phyloP scores from a whole-genome alignment of 1,140 invertebrate species.

The Caenorhabditis briggsae region DNA sequence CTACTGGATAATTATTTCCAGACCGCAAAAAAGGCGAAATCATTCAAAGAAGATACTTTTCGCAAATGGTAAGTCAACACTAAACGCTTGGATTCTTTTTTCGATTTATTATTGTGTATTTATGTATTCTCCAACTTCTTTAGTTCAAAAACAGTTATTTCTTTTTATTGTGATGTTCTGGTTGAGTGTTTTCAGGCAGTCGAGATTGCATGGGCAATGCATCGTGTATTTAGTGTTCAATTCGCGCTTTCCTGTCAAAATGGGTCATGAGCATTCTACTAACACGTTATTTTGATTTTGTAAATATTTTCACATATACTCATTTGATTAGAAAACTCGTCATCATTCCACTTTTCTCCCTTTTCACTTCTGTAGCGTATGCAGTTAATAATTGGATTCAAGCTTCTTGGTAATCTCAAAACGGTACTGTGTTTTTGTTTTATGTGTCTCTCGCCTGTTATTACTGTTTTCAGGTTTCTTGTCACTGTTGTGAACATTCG shows the following conservation, averaged over 20 bases:
- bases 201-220: slow-evolving; percentile 81
- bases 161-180: slow-evolving; percentile 53
- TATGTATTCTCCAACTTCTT: neutral
- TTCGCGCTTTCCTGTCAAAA: slow-evolving; percentile 31
- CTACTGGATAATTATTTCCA: slow-evolving; percentile 80
- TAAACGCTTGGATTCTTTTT: neutral
- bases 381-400: too few relatives aligned
- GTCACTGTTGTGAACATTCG: too few relatives aligned
- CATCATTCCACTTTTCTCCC: too few relatives aligned
- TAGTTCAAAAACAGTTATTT: slow-evolving; percentile 3
- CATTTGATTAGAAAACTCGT: too few relatives aligned
- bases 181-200: slow-evolving; percentile 80
- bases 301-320: neutral
- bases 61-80: slow-evolving; percentile 89
- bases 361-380: too few relatives aligned
- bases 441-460: too few relatives aligned
- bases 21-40: slow-evolving; percentile 97
- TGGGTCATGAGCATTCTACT: neutral
- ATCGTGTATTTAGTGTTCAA: slow-evolving; percentile 81
- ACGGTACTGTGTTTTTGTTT: too few relatives aligned
- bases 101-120: neutral
- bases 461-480: too few relatives aligned
- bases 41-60: slow-evolving; percentile 95
- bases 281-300: too few relatives aligned
- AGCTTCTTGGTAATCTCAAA: too few relatives aligned